These are phyloP conservation scores for Xylocopa sonorina DNA, from an alignment of 1,140 invertebrate species.

Conservation along the genomic window DNA sequence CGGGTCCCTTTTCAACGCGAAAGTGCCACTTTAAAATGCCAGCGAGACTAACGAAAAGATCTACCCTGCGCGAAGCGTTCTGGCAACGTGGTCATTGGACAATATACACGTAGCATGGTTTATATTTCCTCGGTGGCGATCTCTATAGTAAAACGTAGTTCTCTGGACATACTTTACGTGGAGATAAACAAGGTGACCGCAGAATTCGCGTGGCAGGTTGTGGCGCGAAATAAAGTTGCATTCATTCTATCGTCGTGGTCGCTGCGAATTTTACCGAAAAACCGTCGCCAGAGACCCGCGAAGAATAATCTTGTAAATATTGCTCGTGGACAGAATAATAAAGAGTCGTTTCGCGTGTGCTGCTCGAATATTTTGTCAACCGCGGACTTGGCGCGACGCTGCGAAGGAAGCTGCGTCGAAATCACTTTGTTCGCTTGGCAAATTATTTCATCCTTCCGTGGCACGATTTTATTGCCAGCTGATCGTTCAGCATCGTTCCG, in stretches of 20 bases:
- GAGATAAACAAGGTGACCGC: slow-evolving; percentile 3
- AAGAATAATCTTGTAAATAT: not conserved
- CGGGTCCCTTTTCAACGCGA: no score
- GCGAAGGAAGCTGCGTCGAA: no score
- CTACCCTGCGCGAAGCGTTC: not conserved
- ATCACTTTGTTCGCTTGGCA: no score
- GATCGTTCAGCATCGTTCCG: not conserved
- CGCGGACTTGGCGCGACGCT: no score
- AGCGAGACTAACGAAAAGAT: slow-evolving; percentile 13
- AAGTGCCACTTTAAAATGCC: not conserved
- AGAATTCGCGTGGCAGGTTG: not conserved
- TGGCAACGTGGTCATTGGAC: not conserved
- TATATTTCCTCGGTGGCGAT: not conserved
- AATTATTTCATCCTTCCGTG: no score
- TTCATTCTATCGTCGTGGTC: not conserved
- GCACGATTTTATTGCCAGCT: not conserved
- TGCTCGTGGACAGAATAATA: not conserved
- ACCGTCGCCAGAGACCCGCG: not conserved
- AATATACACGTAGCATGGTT: not conserved
- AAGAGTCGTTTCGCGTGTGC: not conserved
- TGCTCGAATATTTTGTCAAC: not conserved
- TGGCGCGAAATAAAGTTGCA: not conserved
- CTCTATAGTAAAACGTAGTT: not conserved
- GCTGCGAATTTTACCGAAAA: slow-evolving; percentile 12
- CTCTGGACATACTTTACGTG: not conserved